Evolutionary conservation across 2,797 vertebrate species (phyloP).

Genomic region (Diglossa cyanea): DNA sequence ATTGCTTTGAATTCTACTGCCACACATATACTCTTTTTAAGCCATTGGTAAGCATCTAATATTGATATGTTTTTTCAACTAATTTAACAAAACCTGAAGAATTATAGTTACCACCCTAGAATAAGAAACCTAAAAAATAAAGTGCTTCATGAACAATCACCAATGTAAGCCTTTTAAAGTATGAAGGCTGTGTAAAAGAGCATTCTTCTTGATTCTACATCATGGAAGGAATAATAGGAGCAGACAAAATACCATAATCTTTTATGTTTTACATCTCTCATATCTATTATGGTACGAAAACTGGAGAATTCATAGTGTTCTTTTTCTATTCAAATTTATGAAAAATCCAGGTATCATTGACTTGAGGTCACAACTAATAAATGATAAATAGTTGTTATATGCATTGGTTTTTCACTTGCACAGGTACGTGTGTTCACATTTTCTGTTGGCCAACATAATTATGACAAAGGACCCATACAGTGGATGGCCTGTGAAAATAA

Average conservation of each 20-base stretch:
- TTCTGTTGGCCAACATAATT: constrained; percentile 98
- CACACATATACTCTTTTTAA: neutral
- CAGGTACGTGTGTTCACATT: constrained; percentile 98
- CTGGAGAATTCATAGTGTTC: neutral
- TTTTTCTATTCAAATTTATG: neutral
- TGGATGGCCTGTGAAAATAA: constrained; percentile 99
- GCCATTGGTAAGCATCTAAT: neutral
- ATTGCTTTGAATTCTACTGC: neutral
- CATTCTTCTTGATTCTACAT: neutral
- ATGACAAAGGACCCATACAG: constrained; percentile 96
- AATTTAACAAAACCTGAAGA: neutral
- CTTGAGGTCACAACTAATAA: neutral
- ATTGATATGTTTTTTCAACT: neutral
- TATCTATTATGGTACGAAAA: neutral
- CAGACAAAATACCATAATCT: neutral
- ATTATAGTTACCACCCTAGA: neutral
- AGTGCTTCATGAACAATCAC: fast-evolving
- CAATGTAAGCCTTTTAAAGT: neutral
- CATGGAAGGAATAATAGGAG: neutral
- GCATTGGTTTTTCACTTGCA: neutral
- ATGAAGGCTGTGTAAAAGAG: neutral
- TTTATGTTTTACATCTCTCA: neutral
- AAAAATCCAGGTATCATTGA: neutral
- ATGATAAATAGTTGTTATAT: neutral
- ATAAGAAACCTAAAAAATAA: neutral